Percentiles rank a stretch among this genome's conserved stretches.
phyloP scores from a whole-genome alignment of 1,140 invertebrate genomes.

The Lordiphosa stackelbergi region DNA sequence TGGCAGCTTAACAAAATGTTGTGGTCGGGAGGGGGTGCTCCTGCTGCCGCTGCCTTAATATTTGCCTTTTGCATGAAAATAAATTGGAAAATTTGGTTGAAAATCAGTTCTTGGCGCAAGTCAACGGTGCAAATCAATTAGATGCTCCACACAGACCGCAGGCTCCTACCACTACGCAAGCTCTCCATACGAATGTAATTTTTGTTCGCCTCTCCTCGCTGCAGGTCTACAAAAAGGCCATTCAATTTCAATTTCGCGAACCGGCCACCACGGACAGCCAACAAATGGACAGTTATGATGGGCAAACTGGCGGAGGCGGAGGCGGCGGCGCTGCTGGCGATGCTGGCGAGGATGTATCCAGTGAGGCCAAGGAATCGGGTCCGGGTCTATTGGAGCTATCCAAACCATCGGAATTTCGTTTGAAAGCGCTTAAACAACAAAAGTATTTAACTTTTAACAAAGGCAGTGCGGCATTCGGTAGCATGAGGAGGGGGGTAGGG shows the following conservation, averaged over 20 bases:
- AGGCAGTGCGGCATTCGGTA: constrained; percentile 45
- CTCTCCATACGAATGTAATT: constrained; percentile 23
- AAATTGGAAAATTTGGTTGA: constrained; percentile 62
- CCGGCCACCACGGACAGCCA: constrained; percentile 60
- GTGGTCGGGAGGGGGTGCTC: constrained; percentile 25
- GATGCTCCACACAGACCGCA: constrained; percentile 38
- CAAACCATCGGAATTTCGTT: constrained; percentile 77
- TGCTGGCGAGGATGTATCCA: constrained; percentile 54
- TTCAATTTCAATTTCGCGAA: constrained; percentile 77
- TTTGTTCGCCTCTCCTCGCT: constrained; percentile 12
- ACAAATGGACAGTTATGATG: constrained; percentile 57
- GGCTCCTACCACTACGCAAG: constrained; percentile 1
- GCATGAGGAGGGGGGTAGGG: background rate
- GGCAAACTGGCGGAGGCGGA: constrained; percentile 26
- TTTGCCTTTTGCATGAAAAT: constrained; percentile 63
- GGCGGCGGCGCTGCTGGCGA: constrained; percentile 35
- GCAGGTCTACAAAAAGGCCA: constrained; percentile 63
- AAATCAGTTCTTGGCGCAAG: constrained; percentile 54
- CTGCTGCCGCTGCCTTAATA: constrained; percentile 40
- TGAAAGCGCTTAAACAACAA: constrained; percentile 76
- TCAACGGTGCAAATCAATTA: constrained; percentile 65
- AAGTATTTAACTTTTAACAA: constrained; percentile 76
- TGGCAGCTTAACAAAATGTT: constrained; percentile 6
- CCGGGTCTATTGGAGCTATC: constrained; percentile 74
- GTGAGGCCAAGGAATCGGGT: constrained; percentile 64